Conservation (phyloP, 2,113 vertebrate genomes). For the Leucopsar rothschildi region DNA sequence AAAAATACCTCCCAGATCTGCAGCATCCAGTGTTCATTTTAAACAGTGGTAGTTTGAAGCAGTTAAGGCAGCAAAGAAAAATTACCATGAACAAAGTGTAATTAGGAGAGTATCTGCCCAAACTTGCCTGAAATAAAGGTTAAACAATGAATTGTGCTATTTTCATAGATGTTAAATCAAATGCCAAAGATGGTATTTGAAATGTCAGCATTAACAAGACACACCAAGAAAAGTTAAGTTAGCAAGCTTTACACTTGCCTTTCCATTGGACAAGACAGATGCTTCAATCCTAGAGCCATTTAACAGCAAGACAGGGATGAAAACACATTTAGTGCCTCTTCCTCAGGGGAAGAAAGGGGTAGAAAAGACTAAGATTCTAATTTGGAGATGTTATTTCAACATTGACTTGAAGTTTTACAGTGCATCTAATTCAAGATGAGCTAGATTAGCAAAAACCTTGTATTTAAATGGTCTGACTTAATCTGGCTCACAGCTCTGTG, state of each 20-base stretch:
- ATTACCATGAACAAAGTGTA: background rate
- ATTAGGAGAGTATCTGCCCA: background rate
- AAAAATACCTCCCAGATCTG: background rate
- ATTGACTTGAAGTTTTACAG: background rate
- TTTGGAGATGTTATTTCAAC: background rate
- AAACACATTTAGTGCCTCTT: background rate
- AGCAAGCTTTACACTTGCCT: background rate
- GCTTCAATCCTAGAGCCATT: background rate
- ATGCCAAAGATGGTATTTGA: background rate
- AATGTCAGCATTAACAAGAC: background rate
- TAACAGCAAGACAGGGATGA: background rate
- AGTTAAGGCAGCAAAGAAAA: background rate
- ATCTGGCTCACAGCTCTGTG: background rate
- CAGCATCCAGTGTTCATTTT: background rate
- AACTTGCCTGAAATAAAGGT: conserved; percentile 16
- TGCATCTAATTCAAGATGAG: background rate
- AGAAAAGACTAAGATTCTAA: background rate
- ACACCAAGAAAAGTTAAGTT: background rate
- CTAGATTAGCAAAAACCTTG: background rate
- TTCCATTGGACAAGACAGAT: background rate
- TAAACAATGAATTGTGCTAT: background rate
- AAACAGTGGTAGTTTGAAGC: background rate
- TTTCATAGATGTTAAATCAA: background rate
- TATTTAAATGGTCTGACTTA: background rate
- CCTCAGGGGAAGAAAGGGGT: background rate